Evolutionary conservation across 2,113 vertebrate species (phyloP).

Genomic region (Speoplatyrhinus poulsoni): DNA sequence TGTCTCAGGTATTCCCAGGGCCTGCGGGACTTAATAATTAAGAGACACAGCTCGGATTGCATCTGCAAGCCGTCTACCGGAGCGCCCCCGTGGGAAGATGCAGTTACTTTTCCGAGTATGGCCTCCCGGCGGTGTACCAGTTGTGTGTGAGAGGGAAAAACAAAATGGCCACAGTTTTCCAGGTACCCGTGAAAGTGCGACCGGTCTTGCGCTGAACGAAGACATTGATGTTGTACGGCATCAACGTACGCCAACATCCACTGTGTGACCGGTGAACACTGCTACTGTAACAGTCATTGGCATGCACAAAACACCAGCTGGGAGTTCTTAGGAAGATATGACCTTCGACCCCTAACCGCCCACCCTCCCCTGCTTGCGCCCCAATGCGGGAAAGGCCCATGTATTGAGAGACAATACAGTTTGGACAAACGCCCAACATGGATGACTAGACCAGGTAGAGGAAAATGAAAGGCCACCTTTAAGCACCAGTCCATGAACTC

Average conservation of each 20-base stretch:
- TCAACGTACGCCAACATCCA: slow-evolving; percentile 37
- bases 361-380: slow-evolving; percentile 27
- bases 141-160: too few species aligned
- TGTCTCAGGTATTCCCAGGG: slow-evolving; percentile 49
- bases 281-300: slow-evolving; percentile 77
- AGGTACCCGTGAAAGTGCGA: slow-evolving; percentile 43
- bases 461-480: slow-evolving; percentile 13
- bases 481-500: slow-evolving; percentile 17
- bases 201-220: slow-evolving; percentile 58
- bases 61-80: slow-evolving; percentile 40
- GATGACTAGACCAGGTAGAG: slow-evolving; percentile 25
- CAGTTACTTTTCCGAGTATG: slow-evolving; percentile 56
- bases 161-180: slow-evolving; percentile 48
- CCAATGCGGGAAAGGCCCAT: slow-evolving; percentile 28
- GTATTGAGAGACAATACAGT: slow-evolving; percentile 64
- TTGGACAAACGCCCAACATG: slow-evolving; percentile 34
- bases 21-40: slow-evolving; percentile 34
- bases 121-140: slow-evolving; percentile 55
- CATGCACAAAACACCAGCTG: slow-evolving; percentile 64
- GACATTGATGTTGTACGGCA: slow-evolving; percentile 33
- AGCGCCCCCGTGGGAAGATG: slow-evolving; percentile 50
- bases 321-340: slow-evolving; percentile 35
- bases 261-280: slow-evolving; percentile 69
- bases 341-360: slow-evolving; percentile 16
- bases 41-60: slow-evolving; percentile 12